These are phyloP conservation scores for Daboia siamensis DNA, from an alignment of 2,113 vertebrate species.

Conservation along the genomic window DNA sequence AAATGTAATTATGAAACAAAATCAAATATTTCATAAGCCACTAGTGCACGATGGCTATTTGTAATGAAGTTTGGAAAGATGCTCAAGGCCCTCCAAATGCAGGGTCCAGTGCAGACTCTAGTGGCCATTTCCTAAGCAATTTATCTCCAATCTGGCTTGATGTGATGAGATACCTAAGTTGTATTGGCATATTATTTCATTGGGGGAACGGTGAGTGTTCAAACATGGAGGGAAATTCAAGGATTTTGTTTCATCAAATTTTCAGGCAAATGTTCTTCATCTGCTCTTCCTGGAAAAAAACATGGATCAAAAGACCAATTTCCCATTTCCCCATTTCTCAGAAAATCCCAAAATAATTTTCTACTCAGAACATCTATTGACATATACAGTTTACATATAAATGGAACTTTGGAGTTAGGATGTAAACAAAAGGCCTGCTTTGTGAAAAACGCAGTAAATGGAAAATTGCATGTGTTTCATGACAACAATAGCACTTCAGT, in stretches of 20 bases:
- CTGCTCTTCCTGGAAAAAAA: neutral
- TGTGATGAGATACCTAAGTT: neutral
- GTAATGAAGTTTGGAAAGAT: neutral
- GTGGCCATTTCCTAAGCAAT: neutral
- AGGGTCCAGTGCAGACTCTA: neutral
- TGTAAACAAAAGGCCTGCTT: too few relatives aligned
- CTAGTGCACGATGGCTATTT: neutral
- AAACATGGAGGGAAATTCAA: neutral
- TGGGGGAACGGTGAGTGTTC: neutral
- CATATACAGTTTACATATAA: too few relatives aligned
- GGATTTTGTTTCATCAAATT: neutral
- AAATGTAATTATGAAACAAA: neutral
- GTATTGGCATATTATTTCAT: neutral
- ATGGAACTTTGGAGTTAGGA: too few relatives aligned
- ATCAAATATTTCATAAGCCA: constrained; percentile 4
- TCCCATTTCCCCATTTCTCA: neutral
- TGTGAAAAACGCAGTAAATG: neutral
- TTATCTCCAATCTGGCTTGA: neutral
- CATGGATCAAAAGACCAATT: neutral
- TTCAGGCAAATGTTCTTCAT: neutral
- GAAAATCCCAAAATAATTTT: neutral
- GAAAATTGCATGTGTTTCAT: neutral
- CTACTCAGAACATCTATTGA: neutral
- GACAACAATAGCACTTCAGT: neutral
- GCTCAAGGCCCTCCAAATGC: neutral